Conservation (phyloP, 2,113 vertebrate species). For the Notothenia rossii region DNA sequence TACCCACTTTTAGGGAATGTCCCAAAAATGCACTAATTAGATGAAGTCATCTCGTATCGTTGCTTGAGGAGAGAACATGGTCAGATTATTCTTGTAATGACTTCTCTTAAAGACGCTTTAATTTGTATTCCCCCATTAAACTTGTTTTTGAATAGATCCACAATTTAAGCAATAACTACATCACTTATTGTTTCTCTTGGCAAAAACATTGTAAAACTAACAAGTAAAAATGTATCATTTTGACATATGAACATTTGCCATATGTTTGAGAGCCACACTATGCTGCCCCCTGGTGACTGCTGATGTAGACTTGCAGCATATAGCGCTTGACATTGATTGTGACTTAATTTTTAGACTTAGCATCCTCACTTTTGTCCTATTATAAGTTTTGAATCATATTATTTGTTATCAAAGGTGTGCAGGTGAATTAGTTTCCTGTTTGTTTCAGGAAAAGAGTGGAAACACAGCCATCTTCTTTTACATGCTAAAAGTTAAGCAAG, state of each 20-base stretch:
- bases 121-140: not conserved
- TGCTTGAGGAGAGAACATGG: not conserved
- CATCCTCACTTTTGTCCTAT: not conserved
- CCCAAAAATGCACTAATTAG: not conserved
- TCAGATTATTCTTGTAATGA: not conserved
- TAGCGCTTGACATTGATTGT: no score
- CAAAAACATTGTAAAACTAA: not conserved
- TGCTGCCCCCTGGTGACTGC: constrained; percentile 51
- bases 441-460: not conserved
- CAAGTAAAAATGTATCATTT: no score
- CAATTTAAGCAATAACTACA: not conserved
- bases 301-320: not conserved
- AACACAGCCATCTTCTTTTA: not conserved
- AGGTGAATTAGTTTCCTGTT: not conserved
- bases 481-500: not conserved
- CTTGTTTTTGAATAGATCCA: not conserved
- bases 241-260: not conserved
- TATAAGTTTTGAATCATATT: not conserved
- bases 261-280: not conserved
- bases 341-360: not conserved
- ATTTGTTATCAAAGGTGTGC: not conserved
- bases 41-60: not conserved
- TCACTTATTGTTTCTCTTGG: not conserved
- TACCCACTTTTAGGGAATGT: not conserved
- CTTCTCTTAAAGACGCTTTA: not conserved